Conservation (phyloP, 2,113 vertebrate species). For the Penelope pileata region DNA sequence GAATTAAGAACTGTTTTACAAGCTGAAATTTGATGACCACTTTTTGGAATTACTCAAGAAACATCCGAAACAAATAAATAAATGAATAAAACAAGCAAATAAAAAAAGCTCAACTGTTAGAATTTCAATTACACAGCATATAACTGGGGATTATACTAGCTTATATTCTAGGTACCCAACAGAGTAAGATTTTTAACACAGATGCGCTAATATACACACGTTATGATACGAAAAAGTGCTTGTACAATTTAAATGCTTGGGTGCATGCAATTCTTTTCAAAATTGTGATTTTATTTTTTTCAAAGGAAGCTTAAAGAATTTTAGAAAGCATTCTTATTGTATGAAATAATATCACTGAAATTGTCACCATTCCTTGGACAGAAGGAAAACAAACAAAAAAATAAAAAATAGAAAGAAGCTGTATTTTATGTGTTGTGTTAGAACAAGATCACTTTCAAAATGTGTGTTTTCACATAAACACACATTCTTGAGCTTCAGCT, state of each 20-base stretch:
- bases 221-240: neutral
- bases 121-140: neutral
- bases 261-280: accelerated
- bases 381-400: neutral
- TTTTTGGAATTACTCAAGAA: neutral
- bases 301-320: neutral
- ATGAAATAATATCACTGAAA: neutral
- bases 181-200: neutral
- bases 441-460: neutral
- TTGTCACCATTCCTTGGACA: neutral
- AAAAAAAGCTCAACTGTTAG: neutral
- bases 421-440: neutral
- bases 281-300: neutral
- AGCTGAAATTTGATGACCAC: too few relatives aligned
- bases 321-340: neutral
- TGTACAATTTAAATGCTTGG: neutral
- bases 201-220: accelerated
- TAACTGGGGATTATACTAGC: neutral
- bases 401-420: neutral
- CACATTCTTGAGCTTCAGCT: neutral
- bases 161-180: neutral
- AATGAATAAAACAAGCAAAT: neutral
- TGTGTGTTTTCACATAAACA: neutral
- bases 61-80: neutral
- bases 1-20: neutral